Evolutionary conservation across 2,888 invertebrate genomes (phyloP), one percentile per base, ranked within the genome.

Genomic region (Lordiphosa andalusiaca): DNA sequence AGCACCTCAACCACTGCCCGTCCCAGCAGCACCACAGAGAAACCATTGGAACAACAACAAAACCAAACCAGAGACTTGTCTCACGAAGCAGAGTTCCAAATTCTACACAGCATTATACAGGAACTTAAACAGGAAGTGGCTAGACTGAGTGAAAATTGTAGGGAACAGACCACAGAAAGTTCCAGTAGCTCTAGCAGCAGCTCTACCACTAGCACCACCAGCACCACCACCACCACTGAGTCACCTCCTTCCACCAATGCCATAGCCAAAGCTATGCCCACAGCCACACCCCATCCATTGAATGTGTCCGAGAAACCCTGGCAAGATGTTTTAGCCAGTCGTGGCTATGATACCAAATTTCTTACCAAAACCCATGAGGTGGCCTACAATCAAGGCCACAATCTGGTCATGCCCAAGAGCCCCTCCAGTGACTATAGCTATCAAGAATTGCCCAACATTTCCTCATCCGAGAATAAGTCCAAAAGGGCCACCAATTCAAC

Each of bases 311-410:
- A 46, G 2, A 53, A 57, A 36, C 49, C 67, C 12, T 87, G 87
- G 87, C 53, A 76, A 6, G 49, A 51, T 2, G 41, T 78, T 33
- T 62, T 87, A 69, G 68, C 82, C 25, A 69, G 58, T 4, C 84
- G 83, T 2, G 86, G 87, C 10, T 87, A 87, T 35, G 75, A 84
- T 40, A 73, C 66, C 16, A 70, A 68, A 2, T 77, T 73, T 35
- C 30, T 87, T 6, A 66, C 73, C n/a, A 73, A 73, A 41, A 51
- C 73, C 3, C 73, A 76, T 16, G 73, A 78, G 19, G 54, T 53
- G 25, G 71, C 73, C 19, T 78, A 74, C 13, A 40, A 58, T 25
- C 63, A 62, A 6, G 65, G 70, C 19, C 74, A 62, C 0, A 65
- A 67, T 3, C 51, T 80, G 3, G 61, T 69, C 10, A 38, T 80